Percentiles rank a stretch among this genome's conserved stretches.
Evolutionary conservation across 2,113 vertebrate species (phyloP).

Genomic region (Spheniscus mendiculus): DNA sequence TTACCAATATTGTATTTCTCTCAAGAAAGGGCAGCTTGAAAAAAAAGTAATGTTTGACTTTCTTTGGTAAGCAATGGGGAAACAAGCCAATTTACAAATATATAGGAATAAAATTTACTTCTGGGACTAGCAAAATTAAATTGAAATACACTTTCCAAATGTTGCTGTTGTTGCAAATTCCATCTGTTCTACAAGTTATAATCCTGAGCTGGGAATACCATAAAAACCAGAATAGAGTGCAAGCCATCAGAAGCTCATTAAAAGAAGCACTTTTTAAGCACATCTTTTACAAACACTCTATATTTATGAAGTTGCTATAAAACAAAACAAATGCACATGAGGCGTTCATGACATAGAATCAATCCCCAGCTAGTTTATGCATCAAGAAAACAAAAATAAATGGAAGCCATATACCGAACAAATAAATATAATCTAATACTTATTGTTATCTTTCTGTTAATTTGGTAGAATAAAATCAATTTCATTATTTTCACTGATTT

Average conservation of each 20-base stretch:
- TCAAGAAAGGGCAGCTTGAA: neutral
- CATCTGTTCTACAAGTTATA: slow-evolving; percentile 34
- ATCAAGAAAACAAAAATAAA: neutral
- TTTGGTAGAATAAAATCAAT: neutral
- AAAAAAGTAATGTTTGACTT: neutral
- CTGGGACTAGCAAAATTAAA: slow-evolving; percentile 21
- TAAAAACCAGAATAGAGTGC: neutral
- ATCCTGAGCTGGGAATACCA: slow-evolving; percentile 4
- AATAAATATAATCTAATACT: neutral
- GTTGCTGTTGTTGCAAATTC: neutral
- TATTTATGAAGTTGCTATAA: neutral
- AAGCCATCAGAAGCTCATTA: slow-evolving; percentile 2
- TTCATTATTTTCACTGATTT: neutral
- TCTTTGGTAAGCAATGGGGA: neutral
- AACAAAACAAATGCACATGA: neutral
- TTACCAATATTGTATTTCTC: neutral
- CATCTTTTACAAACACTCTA: neutral
- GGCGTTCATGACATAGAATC: neutral
- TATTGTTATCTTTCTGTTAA: neutral
- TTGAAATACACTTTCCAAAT: slow-evolving; percentile 37
- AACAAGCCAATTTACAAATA: neutral
- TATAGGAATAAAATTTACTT: slow-evolving; percentile 26
- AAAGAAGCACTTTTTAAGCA: neutral
- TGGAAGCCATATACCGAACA: neutral
- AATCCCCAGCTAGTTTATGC: neutral